Conservation (phyloP, 2,113 vertebrate species). For the Clarias batrachus region DNA sequence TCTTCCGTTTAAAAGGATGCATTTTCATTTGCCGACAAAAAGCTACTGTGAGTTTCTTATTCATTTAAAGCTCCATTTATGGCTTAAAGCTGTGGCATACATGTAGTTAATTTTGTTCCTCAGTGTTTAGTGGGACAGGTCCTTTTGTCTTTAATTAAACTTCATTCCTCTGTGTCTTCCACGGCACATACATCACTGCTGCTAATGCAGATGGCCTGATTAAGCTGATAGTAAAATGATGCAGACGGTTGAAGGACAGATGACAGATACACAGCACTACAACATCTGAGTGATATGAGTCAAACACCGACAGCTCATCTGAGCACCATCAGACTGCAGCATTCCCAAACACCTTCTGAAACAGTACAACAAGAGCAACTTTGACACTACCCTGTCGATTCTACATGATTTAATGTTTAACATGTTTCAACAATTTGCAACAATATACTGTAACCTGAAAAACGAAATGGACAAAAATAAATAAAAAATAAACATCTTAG, state of each 20-base stretch:
- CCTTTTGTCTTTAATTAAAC: constrained; percentile 28
- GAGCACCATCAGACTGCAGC: background rate
- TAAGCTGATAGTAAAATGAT: constrained; percentile 21
- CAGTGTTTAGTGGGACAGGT: background rate
- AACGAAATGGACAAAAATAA: background rate
- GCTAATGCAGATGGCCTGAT: constrained; percentile 30
- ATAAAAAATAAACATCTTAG: background rate
- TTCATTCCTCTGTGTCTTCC: constrained; percentile 38
- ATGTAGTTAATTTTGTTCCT: constrained; percentile 15
- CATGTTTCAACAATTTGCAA: background rate
- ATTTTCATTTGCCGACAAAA: background rate
- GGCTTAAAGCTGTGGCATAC: background rate
- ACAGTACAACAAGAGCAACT: background rate
- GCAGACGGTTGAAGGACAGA: constrained; percentile 34
- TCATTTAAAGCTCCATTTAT: background rate
- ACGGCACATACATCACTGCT: constrained; percentile 18
- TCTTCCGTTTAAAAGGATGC: background rate
- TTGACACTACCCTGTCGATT: background rate
- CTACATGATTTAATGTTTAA: background rate
- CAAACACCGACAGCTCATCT: constrained; percentile 34
- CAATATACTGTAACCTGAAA: background rate
- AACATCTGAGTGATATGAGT: constrained; percentile 28
- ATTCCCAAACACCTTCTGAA: background rate
- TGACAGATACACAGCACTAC: constrained; percentile 24
- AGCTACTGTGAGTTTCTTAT: background rate